Conservation (phyloP, 2,797 vertebrate species). For the Todus mexicanus region DNA sequence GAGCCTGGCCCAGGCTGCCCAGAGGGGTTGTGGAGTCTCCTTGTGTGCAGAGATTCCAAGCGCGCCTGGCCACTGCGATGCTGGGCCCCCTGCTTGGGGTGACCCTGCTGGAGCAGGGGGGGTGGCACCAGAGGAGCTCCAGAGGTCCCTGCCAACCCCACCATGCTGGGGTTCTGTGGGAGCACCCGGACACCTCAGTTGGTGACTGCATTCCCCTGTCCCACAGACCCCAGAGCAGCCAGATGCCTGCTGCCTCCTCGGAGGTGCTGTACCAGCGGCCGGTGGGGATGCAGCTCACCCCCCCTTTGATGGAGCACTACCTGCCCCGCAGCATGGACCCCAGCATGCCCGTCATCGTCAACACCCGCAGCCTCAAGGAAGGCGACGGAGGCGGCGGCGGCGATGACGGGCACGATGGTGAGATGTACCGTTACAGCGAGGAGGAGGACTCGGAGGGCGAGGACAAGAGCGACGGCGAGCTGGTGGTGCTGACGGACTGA, state of each 20-base stretch:
- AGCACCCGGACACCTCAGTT: accelerated
- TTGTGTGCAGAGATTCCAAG: background rate
- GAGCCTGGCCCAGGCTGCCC: background rate
- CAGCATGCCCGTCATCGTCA: constrained; percentile 78
- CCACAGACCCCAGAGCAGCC: constrained; percentile 67
- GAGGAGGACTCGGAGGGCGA: constrained; percentile 89
- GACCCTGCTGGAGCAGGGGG: background rate
- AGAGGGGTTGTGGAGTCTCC: background rate
- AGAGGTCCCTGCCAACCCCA: background rate
- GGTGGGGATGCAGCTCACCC: constrained; percentile 81
- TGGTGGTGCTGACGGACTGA: constrained; percentile 96
- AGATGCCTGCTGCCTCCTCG: constrained; percentile 62
- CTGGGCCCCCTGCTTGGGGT: background rate
- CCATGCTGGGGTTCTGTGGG: background rate
- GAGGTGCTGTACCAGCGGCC: constrained; percentile 73
- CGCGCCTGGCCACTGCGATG: background rate
- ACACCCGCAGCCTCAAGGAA: constrained; percentile 72
- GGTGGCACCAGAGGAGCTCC: background rate
- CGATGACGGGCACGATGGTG: constrained; percentile 66
- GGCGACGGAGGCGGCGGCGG: constrained; percentile 38
- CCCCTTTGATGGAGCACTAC: constrained; percentile 86
- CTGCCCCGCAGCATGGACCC: constrained; percentile 80
- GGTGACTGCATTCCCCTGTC: background rate
- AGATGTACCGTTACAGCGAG: constrained; percentile 86
- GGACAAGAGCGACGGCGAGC: constrained; percentile 90